Percentiles rank a stretch among this genome's conserved stretches.
These are phyloP conservation scores for Thecophora atra DNA, from an alignment of 2,888 invertebrate species.

Conservation along the genomic window DNA sequence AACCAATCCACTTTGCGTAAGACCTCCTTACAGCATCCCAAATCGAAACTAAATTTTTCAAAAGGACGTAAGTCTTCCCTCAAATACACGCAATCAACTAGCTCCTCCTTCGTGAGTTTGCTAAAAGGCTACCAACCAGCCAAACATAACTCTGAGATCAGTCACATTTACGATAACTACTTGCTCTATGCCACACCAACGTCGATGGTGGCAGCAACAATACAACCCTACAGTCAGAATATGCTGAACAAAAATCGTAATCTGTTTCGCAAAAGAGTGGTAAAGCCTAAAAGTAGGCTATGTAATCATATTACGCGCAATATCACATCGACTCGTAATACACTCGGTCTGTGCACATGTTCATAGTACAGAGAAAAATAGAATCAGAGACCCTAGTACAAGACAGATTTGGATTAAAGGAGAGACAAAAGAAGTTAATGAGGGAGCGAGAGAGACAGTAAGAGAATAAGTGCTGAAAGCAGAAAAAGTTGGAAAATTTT, in stretches of 20 bases:
- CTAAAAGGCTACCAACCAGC: constrained; percentile 56
- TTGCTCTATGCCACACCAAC: constrained; percentile 57
- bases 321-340: constrained; percentile 59
- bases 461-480: constrained; percentile 11
- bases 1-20: constrained; percentile 59
- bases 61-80: constrained; percentile 52
- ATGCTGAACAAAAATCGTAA: constrained; percentile 57
- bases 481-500: background rate
- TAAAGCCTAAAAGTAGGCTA: constrained; percentile 28
- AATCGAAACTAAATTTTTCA: constrained; percentile 42
- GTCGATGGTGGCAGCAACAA: constrained; percentile 34
- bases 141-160: constrained; percentile 62
- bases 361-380: constrained; percentile 57
- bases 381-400: constrained; percentile 32
- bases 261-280: constrained; percentile 50
- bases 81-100: constrained; percentile 58
- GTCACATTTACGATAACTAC: constrained; percentile 63
- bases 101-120: constrained; percentile 62
- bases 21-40: constrained; percentile 44
- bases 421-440: background rate
- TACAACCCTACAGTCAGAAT: constrained; percentile 56
- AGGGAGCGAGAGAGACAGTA: constrained; percentile 2
- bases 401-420: constrained; percentile 1
- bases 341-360: constrained; percentile 64
- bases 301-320: constrained; percentile 54